Evolutionary conservation across 1,140 invertebrate genomes (phyloP), one percentile per base, ranked within the genome.

Genomic region (Diorhabda sublineata): DNA sequence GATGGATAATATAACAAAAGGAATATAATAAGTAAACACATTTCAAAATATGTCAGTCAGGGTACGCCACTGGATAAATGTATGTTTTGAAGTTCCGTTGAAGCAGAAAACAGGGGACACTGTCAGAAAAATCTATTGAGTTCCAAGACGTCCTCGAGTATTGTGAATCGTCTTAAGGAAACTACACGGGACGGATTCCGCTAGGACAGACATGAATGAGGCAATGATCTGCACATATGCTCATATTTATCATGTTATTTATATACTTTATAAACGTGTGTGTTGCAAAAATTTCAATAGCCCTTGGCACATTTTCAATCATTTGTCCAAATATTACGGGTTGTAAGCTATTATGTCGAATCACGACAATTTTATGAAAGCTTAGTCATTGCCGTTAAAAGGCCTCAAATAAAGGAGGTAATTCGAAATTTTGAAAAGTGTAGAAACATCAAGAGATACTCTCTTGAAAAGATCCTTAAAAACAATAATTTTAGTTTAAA

Each of bases 151-250:
- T 57, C 63, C 56, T 64, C 45, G 26, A 47, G 63, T 47, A 64
- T 64, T 64, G 63, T 64, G n/a, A 42, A 45, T 8, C 63, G 45
- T 64, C 63, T 64, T 64, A 64, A 45, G 56, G 11, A 47, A 64
- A 45, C 56, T 64, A 11, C 63, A 64, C 45, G 63, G 43, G 61
- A 64, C 63, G 9, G 11, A 64, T 64, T 64, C 63, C 47, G 63
- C 63, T 8, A 56, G 45, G 42, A 64, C 42, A 42, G 63, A 56
- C 63, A 41, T 64, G 45, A 64, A 64, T 64, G 63, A 64, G 52
- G 45, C 52, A 64, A 64, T 64, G 63, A 64, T 64, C 63, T 52
- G 63, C 63, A 64, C 63, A 64, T 64, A 64, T 64, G 63, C 63
- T 45, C 52, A 64, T 64, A 64, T 64, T 64, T 64, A 64, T 64